Conservation (phyloP, 1,140 invertebrate genomes). For the Tribolium madens region DNA sequence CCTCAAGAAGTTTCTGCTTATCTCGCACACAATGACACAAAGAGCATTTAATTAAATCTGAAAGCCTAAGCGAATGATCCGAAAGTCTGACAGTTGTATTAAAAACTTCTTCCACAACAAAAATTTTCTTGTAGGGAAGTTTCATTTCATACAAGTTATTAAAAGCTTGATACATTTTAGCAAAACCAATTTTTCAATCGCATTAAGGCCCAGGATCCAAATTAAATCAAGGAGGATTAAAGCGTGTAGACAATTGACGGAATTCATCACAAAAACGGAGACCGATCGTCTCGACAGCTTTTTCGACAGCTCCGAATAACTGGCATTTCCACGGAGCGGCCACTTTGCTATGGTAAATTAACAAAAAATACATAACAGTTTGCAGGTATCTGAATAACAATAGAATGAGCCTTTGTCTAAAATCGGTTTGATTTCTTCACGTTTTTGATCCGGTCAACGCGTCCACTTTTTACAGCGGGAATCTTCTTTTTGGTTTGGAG, state of each 20-base stretch:
- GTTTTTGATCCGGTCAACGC: conserved; percentile 8
- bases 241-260: conserved; percentile 32
- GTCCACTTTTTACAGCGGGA: background rate
- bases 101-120: conserved; percentile 10
- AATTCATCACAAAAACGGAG: conserved; percentile 36
- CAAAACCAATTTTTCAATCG: conserved; percentile 2
- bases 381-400: conserved; percentile 36
- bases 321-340: conserved; percentile 28
- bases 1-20: background rate
- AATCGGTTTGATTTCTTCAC: conserved; percentile 26
- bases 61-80: conserved; percentile 27
- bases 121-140: background rate
- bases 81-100: conserved; percentile 16
- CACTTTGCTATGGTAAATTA: conserved; percentile 47
- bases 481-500: background rate
- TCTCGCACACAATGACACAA: conserved; percentile 22
- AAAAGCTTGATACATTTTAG: too few relatives aligned
- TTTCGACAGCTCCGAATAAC: conserved; percentile 26
- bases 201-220: background rate
- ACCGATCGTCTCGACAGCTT: conserved; percentile 39
- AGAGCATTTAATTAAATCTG: conserved; percentile 28
- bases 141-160: conserved; percentile 1
- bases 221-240: conserved; percentile 32
- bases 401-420: conserved; percentile 34
- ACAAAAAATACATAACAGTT: conserved; percentile 40